A percentile compares a stretch with the other conserved stretches of the same genome.
Conservation (phyloP, 2,113 vertebrate species). For the Erinaceus europaeus region DNA sequence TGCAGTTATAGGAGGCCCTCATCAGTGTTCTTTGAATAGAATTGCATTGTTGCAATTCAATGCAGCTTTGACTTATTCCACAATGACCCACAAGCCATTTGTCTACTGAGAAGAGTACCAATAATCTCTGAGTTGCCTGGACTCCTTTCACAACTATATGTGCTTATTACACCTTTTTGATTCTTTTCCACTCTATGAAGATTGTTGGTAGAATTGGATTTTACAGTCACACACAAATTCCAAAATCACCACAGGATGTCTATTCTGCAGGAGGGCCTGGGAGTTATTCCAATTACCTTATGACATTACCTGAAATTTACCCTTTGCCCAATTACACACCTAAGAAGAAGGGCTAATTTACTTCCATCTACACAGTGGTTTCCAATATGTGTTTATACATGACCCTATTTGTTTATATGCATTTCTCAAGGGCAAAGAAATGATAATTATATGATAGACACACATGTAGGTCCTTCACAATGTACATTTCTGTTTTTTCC, state of each 20-base stretch:
- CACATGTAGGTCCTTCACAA: accelerated
- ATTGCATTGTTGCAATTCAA: neutral
- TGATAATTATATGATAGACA: neutral
- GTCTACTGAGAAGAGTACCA: no score
- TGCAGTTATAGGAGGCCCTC: neutral
- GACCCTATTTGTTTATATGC: accelerated
- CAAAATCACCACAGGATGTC: neutral
- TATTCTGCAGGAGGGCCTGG: neutral
- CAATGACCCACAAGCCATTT: accelerated
- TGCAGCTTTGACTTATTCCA: neutral
- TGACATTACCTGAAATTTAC: neutral
- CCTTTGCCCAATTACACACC: neutral
- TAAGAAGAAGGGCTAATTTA: neutral
- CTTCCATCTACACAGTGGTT: neutral
- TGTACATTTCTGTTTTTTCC: neutral
- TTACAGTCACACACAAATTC: no score
- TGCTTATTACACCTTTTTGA: no score
- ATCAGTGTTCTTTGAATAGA: neutral
- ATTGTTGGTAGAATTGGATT: neutral
- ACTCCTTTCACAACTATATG: neutral
- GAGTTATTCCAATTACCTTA: no score
- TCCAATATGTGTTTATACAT: neutral
- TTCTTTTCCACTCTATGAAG: neutral
- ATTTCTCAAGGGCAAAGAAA: neutral
- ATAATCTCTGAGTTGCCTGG: neutral